Base-by-base conservation (phyloP, 2,797 vertebrate species). In the Phoebastria nigripes region DNA sequence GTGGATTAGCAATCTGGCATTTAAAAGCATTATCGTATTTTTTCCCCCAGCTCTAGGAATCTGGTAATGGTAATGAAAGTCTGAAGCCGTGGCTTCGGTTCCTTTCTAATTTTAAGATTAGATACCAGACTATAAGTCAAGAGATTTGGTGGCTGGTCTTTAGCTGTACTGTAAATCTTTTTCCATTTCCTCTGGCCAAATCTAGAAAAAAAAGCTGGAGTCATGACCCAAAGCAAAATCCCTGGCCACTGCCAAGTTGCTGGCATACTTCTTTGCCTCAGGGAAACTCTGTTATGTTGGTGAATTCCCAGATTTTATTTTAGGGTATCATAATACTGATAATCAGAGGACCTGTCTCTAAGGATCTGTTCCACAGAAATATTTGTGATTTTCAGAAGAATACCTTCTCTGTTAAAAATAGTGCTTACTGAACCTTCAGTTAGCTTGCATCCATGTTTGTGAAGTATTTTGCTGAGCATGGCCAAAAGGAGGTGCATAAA, bases 91-190 rank as follows among this genome's bases (percentile, higher is more conserved):
- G 76, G 47, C 69, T 91, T 94, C 8, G 1, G 24, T 61, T 96
- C 58, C 58, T 87, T 84, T 81, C 58, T 83, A 54, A 82, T 79
- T 81, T 76, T 47, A 84, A 96, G 91, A 79, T 84, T 88, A 93
- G 66, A 87, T 91, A 92, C 35, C 54, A 87, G 82, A 65, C 15
- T 37, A 20, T 66, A 86, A 89, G 29, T 66, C 56, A 80, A 59
- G 79, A 88, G 76, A 55, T 93, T 66, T 86, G 52, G 61, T 93
- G 76, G 37, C 65, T 91, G 71, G 29, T 58, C 63, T 77, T 70
- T 37, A 70, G 52, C 42, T 61, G 15, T 54, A 54, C n/a, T 66
- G 58, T 69, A 84, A 84, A 72, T 84, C 54, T 89, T 93, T 77
- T 94, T 90, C 76, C 85, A 78, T 69, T 94, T 96, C 77, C 62